A percentile compares a stretch with the other conserved stretches of the same genome.
Evolutionary conservation across 2,797 vertebrate genomes (phyloP).

Genomic region (Sandelia bainsii): DNA sequence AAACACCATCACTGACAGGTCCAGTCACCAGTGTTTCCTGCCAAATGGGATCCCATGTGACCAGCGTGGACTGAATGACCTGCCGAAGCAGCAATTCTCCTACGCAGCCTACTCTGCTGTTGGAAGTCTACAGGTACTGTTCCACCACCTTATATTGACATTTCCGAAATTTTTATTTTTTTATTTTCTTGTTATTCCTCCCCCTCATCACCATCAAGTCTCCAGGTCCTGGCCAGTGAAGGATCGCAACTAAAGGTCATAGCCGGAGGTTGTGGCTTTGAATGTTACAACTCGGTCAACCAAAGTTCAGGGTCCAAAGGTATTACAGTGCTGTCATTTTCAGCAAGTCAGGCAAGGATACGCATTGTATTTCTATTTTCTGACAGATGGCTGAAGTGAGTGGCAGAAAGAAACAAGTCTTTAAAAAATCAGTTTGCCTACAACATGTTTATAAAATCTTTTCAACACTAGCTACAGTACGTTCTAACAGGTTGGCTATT

Average conservation of each 20-base stretch:
- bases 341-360: neutral
- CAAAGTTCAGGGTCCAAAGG: conserved; percentile 7
- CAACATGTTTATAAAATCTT: neutral
- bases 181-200: neutral
- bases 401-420: neutral
- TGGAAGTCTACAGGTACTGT: conserved; percentile 89
- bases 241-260: conserved; percentile 39
- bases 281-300: conserved; percentile 22
- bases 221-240: neutral
- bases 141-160: neutral
- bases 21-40: conserved; percentile 88
- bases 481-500: neutral
- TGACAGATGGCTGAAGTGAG: neutral
- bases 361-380: neutral
- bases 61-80: conserved; percentile 65
- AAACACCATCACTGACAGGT: conserved; percentile 87
- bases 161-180: conserved; percentile 3
- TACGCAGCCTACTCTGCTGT: conserved; percentile 94
- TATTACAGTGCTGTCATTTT: conserved; percentile 3
- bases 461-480: neutral
- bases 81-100: conserved; percentile 75
- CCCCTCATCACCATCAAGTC: neutral
- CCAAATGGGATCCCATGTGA: conserved; percentile 88
- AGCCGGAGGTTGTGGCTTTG: conserved; percentile 22
- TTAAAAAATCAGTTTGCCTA: neutral